Percentiles rank a stretch among this genome's conserved stretches.
Evolutionary conservation across 2,888 invertebrate species (phyloP).

Genomic region (Lasiommata megera): DNA sequence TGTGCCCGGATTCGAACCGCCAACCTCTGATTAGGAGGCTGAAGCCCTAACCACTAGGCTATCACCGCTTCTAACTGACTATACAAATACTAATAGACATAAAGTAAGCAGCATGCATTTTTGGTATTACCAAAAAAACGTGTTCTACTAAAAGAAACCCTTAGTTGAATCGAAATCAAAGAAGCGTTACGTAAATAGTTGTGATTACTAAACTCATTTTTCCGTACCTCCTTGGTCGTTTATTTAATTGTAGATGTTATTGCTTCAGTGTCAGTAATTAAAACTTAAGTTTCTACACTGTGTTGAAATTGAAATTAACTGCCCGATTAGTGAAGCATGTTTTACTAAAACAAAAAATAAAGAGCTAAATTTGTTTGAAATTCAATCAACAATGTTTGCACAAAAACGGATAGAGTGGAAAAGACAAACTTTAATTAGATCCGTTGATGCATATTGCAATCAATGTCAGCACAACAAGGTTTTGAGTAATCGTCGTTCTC

Average conservation of each 20-base stretch:
- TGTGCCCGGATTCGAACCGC: too few relatives aligned
- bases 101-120: too few relatives aligned
- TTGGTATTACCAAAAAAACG: too few relatives aligned
- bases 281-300: slow-evolving; percentile 7
- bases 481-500: slow-evolving; percentile 60
- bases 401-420: slow-evolving; percentile 4
- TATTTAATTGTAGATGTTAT: neutral
- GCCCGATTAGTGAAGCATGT: neutral
- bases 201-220: neutral
- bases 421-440: slow-evolving; percentile 10
- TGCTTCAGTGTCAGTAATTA: slow-evolving; percentile 1
- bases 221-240: neutral
- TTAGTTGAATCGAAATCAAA: neutral
- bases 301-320: slow-evolving; percentile 13
- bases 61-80: too few relatives aligned
- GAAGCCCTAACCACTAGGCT: too few relatives aligned
- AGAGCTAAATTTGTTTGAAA: slow-evolving; percentile 5
- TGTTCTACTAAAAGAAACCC: neutral
- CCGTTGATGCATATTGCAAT: slow-evolving; percentile 16
- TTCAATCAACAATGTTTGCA: neutral
- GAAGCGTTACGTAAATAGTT: neutral
- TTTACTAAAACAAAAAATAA: neutral
- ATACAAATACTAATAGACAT: too few relatives aligned
- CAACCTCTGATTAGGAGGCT: too few relatives aligned
- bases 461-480: slow-evolving; percentile 49